A percentile compares a stretch with the other conserved stretches of the same genome.
phyloP scores from a whole-genome alignment of 2,797 vertebrate species.

The Mareca strepera region DNA sequence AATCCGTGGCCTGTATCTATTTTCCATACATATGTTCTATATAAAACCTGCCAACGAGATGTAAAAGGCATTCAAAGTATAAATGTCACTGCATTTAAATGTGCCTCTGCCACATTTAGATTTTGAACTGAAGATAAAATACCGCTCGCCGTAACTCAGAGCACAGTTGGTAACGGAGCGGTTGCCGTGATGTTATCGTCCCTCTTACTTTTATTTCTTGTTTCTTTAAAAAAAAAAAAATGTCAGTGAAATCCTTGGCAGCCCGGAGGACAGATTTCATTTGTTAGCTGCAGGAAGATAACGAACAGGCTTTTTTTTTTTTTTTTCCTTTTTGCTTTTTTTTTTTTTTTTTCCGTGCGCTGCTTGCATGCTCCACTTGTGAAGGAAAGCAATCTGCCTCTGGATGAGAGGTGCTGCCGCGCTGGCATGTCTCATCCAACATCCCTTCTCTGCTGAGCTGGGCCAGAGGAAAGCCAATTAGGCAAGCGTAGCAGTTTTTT shows the following conservation, averaged over 20 bases:
- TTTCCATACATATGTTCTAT: constrained; percentile 66
- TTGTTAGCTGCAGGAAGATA: constrained; percentile 43
- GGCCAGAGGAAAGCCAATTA: background rate
- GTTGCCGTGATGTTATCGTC: constrained; percentile 30
- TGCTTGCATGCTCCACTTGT: background rate
- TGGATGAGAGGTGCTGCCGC: background rate
- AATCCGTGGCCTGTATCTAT: constrained; percentile 23
- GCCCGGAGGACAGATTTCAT: constrained; percentile 16
- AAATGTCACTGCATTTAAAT: constrained; percentile 73
- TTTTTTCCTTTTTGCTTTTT: background rate
- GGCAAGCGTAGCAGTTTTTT: background rate
- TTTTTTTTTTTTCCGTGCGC: background rate
- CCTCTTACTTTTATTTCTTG: constrained; percentile 68
- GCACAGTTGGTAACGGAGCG: background rate
- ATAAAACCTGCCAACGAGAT: constrained; percentile 68
- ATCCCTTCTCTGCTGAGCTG: background rate
- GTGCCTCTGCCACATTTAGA: constrained; percentile 60
- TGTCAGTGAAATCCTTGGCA: constrained; percentile 7
- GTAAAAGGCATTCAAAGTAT: constrained; percentile 74
- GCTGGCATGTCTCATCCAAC: background rate
- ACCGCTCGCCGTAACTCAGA: constrained; percentile 18
- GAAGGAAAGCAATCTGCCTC: background rate
- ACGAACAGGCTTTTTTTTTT: background rate
- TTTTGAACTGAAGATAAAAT: constrained; percentile 70
- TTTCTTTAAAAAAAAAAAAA: constrained; percentile 32